Evolutionary conservation across 2,797 vertebrate species (phyloP).

Genomic region (Acanthornis magna): DNA sequence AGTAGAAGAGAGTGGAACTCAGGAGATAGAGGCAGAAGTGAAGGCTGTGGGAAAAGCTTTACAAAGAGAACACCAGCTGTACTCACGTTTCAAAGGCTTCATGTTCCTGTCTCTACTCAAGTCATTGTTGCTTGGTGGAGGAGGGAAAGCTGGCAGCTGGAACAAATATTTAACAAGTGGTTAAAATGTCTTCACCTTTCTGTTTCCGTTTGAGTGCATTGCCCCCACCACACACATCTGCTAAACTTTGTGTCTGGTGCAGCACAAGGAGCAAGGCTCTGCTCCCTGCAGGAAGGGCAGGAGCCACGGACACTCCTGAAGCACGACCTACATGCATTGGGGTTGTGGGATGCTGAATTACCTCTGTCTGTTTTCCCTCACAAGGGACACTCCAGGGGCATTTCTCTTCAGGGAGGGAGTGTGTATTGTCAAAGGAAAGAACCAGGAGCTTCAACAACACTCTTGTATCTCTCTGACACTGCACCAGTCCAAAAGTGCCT

Average conservation of each 20-base stretch:
- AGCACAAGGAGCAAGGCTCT: not conserved
- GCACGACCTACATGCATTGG: accelerated
- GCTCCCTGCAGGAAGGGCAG: not conserved
- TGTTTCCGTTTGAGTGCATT: not conserved
- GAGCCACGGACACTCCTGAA: not conserved
- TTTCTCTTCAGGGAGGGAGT: not conserved
- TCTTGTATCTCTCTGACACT: not conserved
- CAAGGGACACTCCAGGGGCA: not conserved
- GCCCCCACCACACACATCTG: not conserved
- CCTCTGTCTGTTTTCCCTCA: not conserved
- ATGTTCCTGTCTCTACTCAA: constrained; percentile 58
- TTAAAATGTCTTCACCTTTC: not conserved
- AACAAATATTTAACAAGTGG: not conserved
- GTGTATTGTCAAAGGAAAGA: not conserved
- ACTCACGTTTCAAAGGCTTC: constrained; percentile 71
- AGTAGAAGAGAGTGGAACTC: not conserved
- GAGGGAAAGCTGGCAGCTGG: constrained; percentile 49
- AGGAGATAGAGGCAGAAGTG: not conserved
- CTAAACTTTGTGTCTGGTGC: not conserved
- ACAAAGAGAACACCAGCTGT: not conserved
- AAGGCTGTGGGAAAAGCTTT: not conserved
- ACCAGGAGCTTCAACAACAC: not conserved
- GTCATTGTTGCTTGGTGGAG: constrained; percentile 62
- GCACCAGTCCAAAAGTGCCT: not conserved
- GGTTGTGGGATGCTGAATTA: not conserved